phyloP scores from a whole-genome alignment of 2,888 invertebrate genomes.

The Cryptocheilus praepositus region DNA sequence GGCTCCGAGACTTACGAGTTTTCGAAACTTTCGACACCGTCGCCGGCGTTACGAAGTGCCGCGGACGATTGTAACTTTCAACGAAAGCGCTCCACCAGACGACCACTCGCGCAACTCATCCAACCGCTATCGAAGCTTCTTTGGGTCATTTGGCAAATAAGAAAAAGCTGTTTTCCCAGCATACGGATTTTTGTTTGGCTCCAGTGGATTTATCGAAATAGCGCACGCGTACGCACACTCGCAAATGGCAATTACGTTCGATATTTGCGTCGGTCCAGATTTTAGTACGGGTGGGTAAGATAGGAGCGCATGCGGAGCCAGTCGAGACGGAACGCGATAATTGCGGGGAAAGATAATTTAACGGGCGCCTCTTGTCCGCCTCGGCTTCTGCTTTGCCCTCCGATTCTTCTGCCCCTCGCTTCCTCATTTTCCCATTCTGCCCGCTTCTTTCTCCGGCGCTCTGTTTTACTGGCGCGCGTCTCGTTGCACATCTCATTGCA shows the following conservation, averaged over 20 bases:
- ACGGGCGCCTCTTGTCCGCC: conserved; percentile 57
- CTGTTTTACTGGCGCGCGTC: conserved; percentile 7
- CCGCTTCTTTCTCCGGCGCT: conserved; percentile 1
- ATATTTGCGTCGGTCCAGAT: conserved; percentile 42
- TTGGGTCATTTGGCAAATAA: no score
- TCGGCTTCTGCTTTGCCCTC: conserved; percentile 49
- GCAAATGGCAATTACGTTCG: not conserved
- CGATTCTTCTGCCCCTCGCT: conserved; percentile 17
- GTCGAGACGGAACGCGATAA: conserved; percentile 56
- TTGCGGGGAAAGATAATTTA: conserved; percentile 62
- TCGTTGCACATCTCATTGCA: conserved; percentile 18
- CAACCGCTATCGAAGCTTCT: no score
- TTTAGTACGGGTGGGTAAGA: conserved; percentile 20
- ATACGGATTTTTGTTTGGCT: not conserved
- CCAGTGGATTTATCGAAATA: no score
- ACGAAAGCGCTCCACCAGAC: no score
- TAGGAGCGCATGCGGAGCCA: conserved; percentile 30
- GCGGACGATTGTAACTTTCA: no score
- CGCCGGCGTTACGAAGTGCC: not conserved
- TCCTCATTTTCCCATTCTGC: conserved; percentile 1
- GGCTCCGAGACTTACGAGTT: conserved; percentile 29
- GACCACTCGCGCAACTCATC: no score
- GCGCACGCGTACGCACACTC: not conserved
- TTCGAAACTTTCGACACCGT: conserved; percentile 36
- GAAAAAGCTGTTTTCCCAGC: no score